Evolutionary conservation across 2,113 vertebrate genomes (phyloP), one percentile per base, ranked within the genome.

Genomic region (Siphamia tubifer): DNA sequence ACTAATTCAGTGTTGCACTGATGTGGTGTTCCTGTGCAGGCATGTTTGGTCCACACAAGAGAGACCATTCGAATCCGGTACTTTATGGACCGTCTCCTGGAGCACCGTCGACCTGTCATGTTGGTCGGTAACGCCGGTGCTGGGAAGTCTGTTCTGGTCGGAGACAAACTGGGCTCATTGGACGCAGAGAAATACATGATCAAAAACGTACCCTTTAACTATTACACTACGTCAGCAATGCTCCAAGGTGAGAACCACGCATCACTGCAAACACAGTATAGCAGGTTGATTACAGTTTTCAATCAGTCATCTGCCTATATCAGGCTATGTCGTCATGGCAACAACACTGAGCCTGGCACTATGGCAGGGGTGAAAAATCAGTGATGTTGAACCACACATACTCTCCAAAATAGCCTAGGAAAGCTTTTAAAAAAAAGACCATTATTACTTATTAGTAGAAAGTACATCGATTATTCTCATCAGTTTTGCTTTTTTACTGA

Each of bases 221-320:
- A 95, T 76, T 98, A 98, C 68, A 99, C 97, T 54, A 97, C 95
- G 0, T 97, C 96, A 1, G 95, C 95, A 4, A 93, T 95, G 96
- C 93, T 99, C 28, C 98, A 99, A 88, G 97, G 98, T 99, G 86
- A 65, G 20, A 36, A 17, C 25, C 3, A 0, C n/a, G n/a, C n/a
- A n/a, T n/a, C n/a, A n/a, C n/a, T n/a, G n/a, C n/a, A n/a, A n/a
- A n/a, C n/a, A n/a, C n/a, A n/a, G n/a, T n/a, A n/a, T 44, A 49
- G 16, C 47, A 11, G 8, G 11, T 9, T 9, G 45, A 30, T 8
- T 10, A 49, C 17, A 49, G 45, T 10, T 25, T 48, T 48, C 8
- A 19, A 9, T 1, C 0, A 1, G 16, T 3, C 23, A n/a, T 31
- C 9, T 30, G 5, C n/a, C n/a, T 11, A 13, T 28, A 4, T 25